phyloP scores from a whole-genome alignment of 2,888 invertebrate species.

The Acleris holmiana region DNA sequence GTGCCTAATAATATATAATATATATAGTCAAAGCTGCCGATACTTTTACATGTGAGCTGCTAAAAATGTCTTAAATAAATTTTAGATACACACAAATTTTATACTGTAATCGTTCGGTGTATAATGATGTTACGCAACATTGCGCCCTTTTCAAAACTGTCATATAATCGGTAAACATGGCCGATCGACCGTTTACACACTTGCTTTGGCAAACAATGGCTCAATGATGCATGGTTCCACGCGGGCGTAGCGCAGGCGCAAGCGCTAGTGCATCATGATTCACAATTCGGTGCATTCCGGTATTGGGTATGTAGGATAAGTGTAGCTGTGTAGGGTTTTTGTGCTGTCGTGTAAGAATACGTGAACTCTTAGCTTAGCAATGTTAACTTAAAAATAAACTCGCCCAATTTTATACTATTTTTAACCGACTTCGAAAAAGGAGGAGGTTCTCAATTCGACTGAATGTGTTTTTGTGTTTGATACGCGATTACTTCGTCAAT shows the following conservation, averaged over 20 bases:
- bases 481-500: no score
- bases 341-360: neutral
- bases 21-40: no score
- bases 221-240: constrained; percentile 57
- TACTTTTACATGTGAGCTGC: no score
- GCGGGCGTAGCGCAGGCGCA: constrained; percentile 10
- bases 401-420: no score
- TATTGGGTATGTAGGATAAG: constrained; percentile 20
- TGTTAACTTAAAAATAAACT: no score
- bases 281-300: constrained; percentile 28
- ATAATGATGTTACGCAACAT: neutral
- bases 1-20: no score
- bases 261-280: constrained; percentile 27
- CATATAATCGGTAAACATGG: constrained; percentile 1
- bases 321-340: neutral
- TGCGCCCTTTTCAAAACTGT: neutral
- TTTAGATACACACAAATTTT: neutral
- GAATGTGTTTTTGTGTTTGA: no score
- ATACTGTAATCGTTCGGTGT: neutral
- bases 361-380: no score
- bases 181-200: constrained; percentile 29
- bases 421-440: no score
- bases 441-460: no score
- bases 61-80: no score
- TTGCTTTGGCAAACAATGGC: constrained; percentile 52